Evolutionary conservation across 1,140 invertebrate species (phyloP), one percentile per base, ranked within the genome.

Genomic region (Trichonephila clavipes): DNA sequence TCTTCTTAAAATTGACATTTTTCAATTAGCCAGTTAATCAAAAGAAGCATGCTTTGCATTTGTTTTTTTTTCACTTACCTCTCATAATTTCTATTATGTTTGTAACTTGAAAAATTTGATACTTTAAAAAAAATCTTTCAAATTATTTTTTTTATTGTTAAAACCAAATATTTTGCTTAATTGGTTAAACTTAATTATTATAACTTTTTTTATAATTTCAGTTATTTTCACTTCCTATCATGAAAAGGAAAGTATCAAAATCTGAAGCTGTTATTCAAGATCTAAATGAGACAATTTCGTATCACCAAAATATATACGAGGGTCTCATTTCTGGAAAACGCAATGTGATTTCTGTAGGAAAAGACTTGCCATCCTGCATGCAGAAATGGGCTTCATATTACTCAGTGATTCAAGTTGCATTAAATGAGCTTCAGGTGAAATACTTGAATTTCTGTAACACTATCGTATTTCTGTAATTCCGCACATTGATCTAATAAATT

Each of bases 381-480:
- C 7, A 83, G 8, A 51, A 83, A 83, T 59, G 40, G 51, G 40
- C 82, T 58, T 58, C 24, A 10, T 59, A 58, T 83, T 83, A 8
- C 19, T 58, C 18, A 51, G 14, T 83, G 82, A n/a, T 83, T 24
- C 40, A n/a, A n/a, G 21, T 7, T 8, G 19, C 51, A 58, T 58
- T 83, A 83, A 83, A 83, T 58, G 82, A 83, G 3, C 21, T 83
- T n/a, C 8, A 83, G 44, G 82, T 83, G 51, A 83, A 40, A 58
- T 24, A 4, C 44, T n/a, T 44, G 16, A 16, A 2, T 44, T 82
- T 51, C 7, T 51, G 10, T 51, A 51, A 51, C 51, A 51, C 10
- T 51, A 51, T 0, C 10, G 1, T 51, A 51, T 8, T 5, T 10
- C 51, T 51, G 51, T 10, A 10, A 51, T 51, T 51, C 51, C 10